Evolutionary conservation across 2,113 vertebrate genomes (phyloP).

Genomic region (Macrotis lagotis): DNA sequence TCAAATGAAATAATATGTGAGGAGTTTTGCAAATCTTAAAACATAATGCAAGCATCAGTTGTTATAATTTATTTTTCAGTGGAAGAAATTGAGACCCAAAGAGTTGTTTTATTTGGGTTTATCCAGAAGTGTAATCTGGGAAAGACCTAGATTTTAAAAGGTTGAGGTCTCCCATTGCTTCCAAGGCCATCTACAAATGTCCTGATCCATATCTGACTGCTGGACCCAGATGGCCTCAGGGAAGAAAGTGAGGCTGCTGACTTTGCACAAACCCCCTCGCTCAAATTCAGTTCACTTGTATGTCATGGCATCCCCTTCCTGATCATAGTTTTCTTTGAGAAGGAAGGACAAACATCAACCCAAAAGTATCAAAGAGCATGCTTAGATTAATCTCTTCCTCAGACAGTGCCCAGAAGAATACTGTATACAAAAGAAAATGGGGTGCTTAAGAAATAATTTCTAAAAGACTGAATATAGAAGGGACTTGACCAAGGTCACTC

Average conservation of each 20-base stretch:
- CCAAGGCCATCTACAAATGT: too few species aligned
- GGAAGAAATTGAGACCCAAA: not conserved
- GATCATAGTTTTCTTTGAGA: too few species aligned
- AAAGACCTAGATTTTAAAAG: too few species aligned
- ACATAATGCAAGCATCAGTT: not conserved
- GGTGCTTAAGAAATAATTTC: not conserved
- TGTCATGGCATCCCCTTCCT: too few species aligned
- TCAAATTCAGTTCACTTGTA: too few species aligned
- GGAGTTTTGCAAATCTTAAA: not conserved
- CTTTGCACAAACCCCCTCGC: too few species aligned
- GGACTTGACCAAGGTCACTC: not conserved
- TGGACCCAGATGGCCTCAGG: too few species aligned
- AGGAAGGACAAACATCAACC: too few species aligned
- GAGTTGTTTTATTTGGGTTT: not conserved
- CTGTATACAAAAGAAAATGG: not conserved
- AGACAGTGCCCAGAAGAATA: not conserved
- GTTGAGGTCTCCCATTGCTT: too few species aligned
- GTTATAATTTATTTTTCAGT: not conserved
- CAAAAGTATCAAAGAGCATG: not conserved
- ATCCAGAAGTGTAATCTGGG: too few species aligned
- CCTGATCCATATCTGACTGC: too few species aligned
- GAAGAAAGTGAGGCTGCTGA: too few species aligned
- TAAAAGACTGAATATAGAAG: not conserved
- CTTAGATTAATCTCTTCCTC: not conserved
- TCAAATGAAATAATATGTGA: not conserved